Conservation (phyloP, 2,113 vertebrate species). For the Hippocampus abdominalis region DNA sequence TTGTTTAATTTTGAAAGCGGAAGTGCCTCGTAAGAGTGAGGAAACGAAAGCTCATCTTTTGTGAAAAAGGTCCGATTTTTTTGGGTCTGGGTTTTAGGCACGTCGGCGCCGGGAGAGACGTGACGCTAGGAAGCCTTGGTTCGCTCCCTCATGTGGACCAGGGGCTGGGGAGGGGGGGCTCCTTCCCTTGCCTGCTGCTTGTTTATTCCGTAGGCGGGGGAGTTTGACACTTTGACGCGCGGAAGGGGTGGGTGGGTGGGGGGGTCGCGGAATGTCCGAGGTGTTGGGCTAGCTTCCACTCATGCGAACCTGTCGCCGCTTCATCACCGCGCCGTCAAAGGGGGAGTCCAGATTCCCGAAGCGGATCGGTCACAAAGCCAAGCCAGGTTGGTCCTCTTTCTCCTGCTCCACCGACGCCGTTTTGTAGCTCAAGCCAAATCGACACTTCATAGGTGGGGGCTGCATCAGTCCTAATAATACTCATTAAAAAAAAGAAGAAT, state of each 20-base stretch:
- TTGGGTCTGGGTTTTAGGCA: background rate
- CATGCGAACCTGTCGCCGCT: slow-evolving; percentile 73
- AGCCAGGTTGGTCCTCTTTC: slow-evolving; percentile 59
- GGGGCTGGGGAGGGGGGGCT: slow-evolving; percentile 59
- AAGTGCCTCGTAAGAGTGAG: slow-evolving; percentile 8
- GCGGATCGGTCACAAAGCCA: slow-evolving; percentile 46
- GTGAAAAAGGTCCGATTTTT: slow-evolving; percentile 15
- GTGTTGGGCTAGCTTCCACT: slow-evolving; percentile 51
- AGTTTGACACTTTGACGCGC: slow-evolving; percentile 52
- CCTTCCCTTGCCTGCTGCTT: slow-evolving; percentile 27
- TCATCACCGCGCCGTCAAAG: slow-evolving; percentile 62
- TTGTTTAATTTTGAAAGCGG: slow-evolving; percentile 43
- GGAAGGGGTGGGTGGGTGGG: background rate
- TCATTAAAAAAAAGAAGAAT: too few species aligned
- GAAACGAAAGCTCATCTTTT: slow-evolving; percentile 47
- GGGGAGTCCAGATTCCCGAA: slow-evolving; percentile 43
- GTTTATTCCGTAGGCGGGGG: slow-evolving; percentile 63
- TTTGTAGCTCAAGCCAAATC: background rate
- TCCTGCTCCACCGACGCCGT: slow-evolving; percentile 14
- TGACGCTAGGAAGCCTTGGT: background rate
- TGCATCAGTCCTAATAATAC: too few species aligned
- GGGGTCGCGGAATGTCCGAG: slow-evolving; percentile 59
- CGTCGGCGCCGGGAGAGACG: background rate
- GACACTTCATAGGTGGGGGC: slow-evolving; percentile 1
- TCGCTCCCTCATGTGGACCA: background rate